Conservation (phyloP, 2,113 vertebrate genomes). For the Eretmochelys imbricata region DNA sequence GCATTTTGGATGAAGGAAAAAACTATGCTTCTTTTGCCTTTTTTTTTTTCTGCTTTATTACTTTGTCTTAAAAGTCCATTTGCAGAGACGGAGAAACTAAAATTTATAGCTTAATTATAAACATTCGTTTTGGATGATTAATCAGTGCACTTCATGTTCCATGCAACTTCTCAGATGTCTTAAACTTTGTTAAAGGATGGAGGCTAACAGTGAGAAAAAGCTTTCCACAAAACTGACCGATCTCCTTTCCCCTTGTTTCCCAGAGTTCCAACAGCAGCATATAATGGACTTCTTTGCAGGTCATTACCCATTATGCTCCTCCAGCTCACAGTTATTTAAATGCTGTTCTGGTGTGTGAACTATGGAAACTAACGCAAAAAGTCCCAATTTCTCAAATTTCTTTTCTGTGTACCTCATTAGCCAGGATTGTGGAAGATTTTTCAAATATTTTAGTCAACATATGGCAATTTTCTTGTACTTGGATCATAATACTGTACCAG, state of each 20-base stretch:
- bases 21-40: neutral
- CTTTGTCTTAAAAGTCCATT: neutral
- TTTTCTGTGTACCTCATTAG: neutral
- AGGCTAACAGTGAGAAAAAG: neutral
- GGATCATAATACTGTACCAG: neutral
- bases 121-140: rapidly evolving
- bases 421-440: neutral
- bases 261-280: neutral
- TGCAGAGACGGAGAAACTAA: neutral
- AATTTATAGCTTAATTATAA: neutral
- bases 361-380: neutral
- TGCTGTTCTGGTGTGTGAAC: neutral
- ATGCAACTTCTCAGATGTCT: neutral
- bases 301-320: neutral
- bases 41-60: neutral
- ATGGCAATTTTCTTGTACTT: neutral
- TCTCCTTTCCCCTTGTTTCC: neutral
- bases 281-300: neutral
- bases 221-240: neutral
- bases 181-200: neutral
- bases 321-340: neutral
- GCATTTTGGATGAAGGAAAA: neutral
- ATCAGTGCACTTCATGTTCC: neutral
- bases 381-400: neutral
- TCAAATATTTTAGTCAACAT: neutral